Conservation (phyloP, 2,797 vertebrate genomes). For the Smutsia gigantea region DNA sequence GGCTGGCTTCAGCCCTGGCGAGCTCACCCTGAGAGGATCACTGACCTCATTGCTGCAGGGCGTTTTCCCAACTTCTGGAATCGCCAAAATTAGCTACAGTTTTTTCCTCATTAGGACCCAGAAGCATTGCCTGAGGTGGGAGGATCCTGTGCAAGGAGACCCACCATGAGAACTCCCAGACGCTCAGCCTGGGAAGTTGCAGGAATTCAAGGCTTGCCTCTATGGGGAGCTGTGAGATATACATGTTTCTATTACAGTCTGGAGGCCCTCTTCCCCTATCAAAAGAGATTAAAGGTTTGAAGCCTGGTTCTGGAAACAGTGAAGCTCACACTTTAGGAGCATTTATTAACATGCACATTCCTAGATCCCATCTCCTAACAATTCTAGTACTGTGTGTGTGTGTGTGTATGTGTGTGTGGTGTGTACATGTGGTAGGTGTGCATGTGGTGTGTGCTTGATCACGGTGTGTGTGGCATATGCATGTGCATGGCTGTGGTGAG, state of each 20-base stretch:
- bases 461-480: too few relatives aligned
- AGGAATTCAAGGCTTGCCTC: fast-evolving
- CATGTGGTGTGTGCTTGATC: not conserved
- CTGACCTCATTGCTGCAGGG: not conserved
- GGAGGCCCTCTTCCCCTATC: not conserved
- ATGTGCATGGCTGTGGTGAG: not conserved
- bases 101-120: not conserved
- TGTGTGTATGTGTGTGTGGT: not conserved
- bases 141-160: not conserved
- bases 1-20: fast-evolving
- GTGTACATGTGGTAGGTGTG: too few relatives aligned
- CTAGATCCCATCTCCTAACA: not conserved
- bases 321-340: not conserved
- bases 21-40: not conserved
- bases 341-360: not conserved
- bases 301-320: not conserved
- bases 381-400: not conserved
- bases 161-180: too few relatives aligned
- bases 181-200: too few relatives aligned
- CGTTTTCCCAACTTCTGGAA: not conserved
- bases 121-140: not conserved
- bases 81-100: not conserved
- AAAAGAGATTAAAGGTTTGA: not conserved
- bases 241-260: fast-evolving
- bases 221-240: too few relatives aligned